Evolutionary conservation across 2,888 invertebrate species (phyloP).

Genomic region (Dolichopus griseipennis): DNA sequence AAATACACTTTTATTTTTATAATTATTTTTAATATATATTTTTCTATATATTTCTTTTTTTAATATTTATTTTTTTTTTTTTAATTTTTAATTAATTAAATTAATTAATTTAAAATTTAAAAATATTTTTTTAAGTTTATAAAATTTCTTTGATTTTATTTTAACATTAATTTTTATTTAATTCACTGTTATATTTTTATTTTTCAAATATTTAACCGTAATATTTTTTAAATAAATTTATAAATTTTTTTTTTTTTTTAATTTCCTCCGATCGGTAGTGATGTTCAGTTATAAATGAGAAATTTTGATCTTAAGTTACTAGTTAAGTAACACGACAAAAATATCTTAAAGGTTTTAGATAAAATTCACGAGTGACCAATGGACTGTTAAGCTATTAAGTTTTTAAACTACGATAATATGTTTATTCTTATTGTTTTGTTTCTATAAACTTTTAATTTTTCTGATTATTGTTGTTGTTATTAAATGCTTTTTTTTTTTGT

Average conservation of each 20-base stretch:
- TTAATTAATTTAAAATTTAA: background rate
- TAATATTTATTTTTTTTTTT: background rate
- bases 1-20: background rate
- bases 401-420: background rate
- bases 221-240: background rate
- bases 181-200: background rate
- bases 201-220: constrained; percentile 2
- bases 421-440: background rate
- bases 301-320: background rate
- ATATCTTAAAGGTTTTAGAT: background rate
- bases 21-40: background rate
- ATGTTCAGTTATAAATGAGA: constrained; percentile 40
- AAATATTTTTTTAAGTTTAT: background rate
- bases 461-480: background rate
- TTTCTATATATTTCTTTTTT: constrained; percentile 15
- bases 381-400: background rate
- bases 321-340: background rate
- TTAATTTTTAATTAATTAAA: constrained; percentile 8
- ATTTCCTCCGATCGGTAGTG: constrained; percentile 37
- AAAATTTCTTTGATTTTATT: background rate
- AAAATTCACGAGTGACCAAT: constrained; percentile 10
- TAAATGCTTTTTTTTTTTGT: no score
- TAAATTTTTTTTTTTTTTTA: background rate
- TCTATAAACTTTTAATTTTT: no score
- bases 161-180: background rate